Evolutionary conservation across 2,888 invertebrate species (phyloP).

Genomic region (Pristionchus exspectatus): DNA sequence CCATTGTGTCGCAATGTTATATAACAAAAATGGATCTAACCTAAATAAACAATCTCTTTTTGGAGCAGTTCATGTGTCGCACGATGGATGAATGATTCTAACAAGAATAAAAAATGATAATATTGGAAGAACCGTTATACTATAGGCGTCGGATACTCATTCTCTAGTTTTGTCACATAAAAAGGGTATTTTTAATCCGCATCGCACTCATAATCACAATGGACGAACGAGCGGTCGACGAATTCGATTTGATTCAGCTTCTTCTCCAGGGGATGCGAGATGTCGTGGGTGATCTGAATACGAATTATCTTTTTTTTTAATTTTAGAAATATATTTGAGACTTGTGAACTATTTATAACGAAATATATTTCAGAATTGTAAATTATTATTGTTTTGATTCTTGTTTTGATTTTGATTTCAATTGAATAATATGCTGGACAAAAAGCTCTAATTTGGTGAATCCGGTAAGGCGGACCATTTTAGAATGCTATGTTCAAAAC

Average conservation of each 20-base stretch:
- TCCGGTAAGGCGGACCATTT: not conserved
- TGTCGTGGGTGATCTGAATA: conserved; percentile 79
- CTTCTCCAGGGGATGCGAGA: conserved; percentile 79
- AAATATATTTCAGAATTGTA: no score
- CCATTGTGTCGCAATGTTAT: no score
- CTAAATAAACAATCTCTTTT: no score
- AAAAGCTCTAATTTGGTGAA: no score
- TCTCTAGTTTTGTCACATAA: not conserved
- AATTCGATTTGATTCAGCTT: conserved; percentile 79
- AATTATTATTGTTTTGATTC: no score
- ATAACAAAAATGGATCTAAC: no score
- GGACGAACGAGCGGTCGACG: conserved; percentile 73
- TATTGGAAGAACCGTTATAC: no score
- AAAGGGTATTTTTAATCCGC: not conserved
- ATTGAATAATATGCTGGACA: not conserved
- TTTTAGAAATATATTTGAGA: not conserved
- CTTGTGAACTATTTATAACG: not conserved
- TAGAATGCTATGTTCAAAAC: not conserved
- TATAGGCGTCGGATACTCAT: no score
- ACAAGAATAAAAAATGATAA: no score
- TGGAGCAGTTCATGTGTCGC: no score
- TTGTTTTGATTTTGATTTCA: not conserved
- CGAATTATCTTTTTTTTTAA: not conserved
- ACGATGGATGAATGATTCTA: no score
- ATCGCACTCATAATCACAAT: conserved; percentile 72